A percentile compares a stretch with the other conserved stretches of the same genome.
Conservation (phyloP, 2,888 invertebrate genomes). For the Drosophila neonasuta region DNA sequence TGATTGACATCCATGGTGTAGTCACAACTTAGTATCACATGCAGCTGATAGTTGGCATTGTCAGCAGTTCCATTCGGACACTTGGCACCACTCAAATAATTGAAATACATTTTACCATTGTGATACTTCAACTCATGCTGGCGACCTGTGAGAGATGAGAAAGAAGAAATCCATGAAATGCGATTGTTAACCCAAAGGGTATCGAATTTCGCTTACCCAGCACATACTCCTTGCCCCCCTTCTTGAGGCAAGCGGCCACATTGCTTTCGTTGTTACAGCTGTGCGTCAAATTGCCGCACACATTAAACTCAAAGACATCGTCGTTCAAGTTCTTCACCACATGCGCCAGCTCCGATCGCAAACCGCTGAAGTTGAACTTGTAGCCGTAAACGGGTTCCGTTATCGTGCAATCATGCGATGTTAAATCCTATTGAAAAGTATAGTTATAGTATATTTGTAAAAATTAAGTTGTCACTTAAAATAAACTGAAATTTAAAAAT, state of each 20-base stretch:
- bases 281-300: conserved; percentile 78
- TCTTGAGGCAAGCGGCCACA: conserved; percentile 80
- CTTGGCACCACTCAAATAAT: conserved; percentile 76
- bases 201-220: conserved; percentile 71
- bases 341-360: conserved; percentile 79
- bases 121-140: conserved; percentile 76
- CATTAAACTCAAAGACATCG: conserved; percentile 79
- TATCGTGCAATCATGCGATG: conserved; percentile 65
- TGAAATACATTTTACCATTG: conserved; percentile 79
- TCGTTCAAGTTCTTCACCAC: conserved; percentile 58
- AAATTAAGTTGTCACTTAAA: no score
- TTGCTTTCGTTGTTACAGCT: conserved; percentile 73
- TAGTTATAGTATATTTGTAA: background rate
- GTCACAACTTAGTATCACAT: conserved; percentile 79
- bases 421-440: background rate
- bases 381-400: conserved; percentile 80
- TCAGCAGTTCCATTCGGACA: conserved; percentile 71
- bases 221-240: conserved; percentile 73
- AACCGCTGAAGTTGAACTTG: conserved; percentile 77
- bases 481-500: no score
- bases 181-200: background rate
- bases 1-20: conserved; percentile 77
- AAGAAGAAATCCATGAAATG: background rate
- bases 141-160: conserved; percentile 65
- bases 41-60: conserved; percentile 65